Base-by-base conservation (phyloP, 2,113 vertebrate genomes). In the Paracyprichromis sp. region DNA sequence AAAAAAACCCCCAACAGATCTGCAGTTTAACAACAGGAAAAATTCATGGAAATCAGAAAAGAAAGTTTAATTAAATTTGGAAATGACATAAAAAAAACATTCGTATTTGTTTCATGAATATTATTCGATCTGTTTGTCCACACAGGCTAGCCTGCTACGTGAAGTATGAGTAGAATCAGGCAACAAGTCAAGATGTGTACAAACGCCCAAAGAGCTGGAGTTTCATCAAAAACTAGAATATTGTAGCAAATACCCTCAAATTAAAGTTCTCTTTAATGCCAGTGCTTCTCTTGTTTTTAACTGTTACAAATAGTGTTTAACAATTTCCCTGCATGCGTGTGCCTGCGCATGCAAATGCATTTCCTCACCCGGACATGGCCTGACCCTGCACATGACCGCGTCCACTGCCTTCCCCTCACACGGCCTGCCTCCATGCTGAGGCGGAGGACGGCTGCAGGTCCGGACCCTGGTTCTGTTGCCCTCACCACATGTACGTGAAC, bases 381-480 rank as follows among this genome's bases (percentile, higher is more conserved):
- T 95, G 5, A 96, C 45, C 45, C 97, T 98, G 87, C 99, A 99
- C 94, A 97, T 92, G 88, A 98, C 94, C 53, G 92, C 93, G 80
- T 98, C 98, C 82, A 97, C 94, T 3, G 97, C 92, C 2, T 88
- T 96, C n/a, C 99, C 98, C 13, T 97, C 96, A 83, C 99, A 99
- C 0, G 95, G 89, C 21, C 94, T 95, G 36, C 99, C 99, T 0
- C 97, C 96, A 0, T 98, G 96, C 89, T 98, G 98, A 40, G 96
- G 90, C 0, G 96, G 54, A 8, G 99, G 99, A 50, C 95, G 95
- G 82, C 88, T 98, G 94, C 99, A 99, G 9, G 91, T 97, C 79
- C 99, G 96, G 79, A 96, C 96, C 85, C 98, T 97, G 19, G 97
- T 99, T 90, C 95, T 97, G 95, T 98, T 99, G 14, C 98, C 99